Conservation (phyloP, 2,888 invertebrate genomes). For the Drosophila vallismaia region DNA sequence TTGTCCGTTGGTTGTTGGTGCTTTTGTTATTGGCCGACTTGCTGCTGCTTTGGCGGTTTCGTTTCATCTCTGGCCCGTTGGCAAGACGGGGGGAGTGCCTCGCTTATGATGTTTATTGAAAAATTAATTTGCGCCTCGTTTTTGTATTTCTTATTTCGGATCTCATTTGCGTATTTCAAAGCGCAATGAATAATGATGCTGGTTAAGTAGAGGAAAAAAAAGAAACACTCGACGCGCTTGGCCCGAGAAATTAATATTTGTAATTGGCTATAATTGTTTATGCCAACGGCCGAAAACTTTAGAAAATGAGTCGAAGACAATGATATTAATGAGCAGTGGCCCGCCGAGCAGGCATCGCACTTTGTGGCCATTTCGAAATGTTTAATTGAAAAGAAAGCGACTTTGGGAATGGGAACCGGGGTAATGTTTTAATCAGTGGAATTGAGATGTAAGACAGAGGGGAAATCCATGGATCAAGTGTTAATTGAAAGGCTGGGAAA, state of each 20-base stretch:
- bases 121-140: slow-evolving; percentile 79
- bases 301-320: slow-evolving; percentile 41
- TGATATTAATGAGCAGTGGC: slow-evolving; percentile 61
- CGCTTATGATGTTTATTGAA: slow-evolving; percentile 80
- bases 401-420: slow-evolving; percentile 52
- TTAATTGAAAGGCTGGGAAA: slow-evolving; percentile 47
- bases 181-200: slow-evolving; percentile 73
- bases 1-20: slow-evolving; percentile 31
- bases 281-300: slow-evolving; percentile 56
- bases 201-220: slow-evolving; percentile 50
- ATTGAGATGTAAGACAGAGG: slow-evolving; percentile 12
- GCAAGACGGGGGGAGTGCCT: slow-evolving; percentile 14
- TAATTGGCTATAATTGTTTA: slow-evolving; percentile 78
- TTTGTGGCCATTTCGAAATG: slow-evolving; percentile 57
- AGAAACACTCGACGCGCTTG: slow-evolving; percentile 71
- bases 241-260: slow-evolving; percentile 77
- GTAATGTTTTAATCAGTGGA: slow-evolving; percentile 58
- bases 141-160: slow-evolving; percentile 49
- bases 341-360: slow-evolving; percentile 18
- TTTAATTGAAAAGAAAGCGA: slow-evolving; percentile 80
- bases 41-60: slow-evolving; percentile 61
- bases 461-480: slow-evolving; percentile 31
- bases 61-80: slow-evolving; percentile 66
- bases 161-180: slow-evolving; percentile 79
- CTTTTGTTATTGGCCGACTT: slow-evolving; percentile 43